phyloP scores from a whole-genome alignment of 2,888 invertebrate genomes.

The Doris montereyensis region DNA sequence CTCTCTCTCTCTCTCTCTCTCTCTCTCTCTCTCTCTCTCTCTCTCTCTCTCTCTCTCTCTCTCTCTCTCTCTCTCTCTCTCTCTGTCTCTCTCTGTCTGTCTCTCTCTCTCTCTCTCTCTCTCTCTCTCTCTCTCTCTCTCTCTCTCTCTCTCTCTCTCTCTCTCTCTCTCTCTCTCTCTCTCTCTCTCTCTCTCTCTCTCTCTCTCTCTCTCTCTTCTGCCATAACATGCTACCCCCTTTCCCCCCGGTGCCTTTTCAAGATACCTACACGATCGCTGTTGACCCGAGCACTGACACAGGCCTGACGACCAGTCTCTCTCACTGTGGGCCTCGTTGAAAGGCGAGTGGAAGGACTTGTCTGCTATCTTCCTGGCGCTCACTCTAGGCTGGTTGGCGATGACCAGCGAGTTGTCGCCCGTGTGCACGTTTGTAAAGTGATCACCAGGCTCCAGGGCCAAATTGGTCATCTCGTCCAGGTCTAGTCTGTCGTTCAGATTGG shows the following conservation, averaged over 20 bases:
- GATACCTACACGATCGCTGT: conserved; percentile 53
- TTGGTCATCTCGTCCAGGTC: no score
- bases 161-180: conserved; percentile 2
- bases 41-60: background rate
- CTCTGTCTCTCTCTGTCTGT: background rate
- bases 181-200: background rate
- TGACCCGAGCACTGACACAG: conserved; percentile 51
- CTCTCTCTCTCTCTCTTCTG: background rate
- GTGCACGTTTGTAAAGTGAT: background rate
- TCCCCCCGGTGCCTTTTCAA: background rate
- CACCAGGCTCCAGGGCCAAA: no score
- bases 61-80: conserved; percentile 2
- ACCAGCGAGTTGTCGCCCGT: conserved; percentile 30
- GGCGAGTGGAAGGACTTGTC: conserved; percentile 49
- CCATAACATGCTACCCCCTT: background rate
- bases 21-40: background rate
- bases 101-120: background rate
- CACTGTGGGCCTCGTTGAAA: conserved; percentile 63
- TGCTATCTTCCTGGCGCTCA: conserved; percentile 25
- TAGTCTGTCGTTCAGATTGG: no score
- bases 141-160: background rate
- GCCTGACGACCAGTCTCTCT: conserved; percentile 57
- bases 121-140: background rate
- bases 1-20: background rate
- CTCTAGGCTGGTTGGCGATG: conserved; percentile 36